Evolutionary conservation across 64 coral and sea anemone species (phyloP).

Genomic region (Anthopleura sola): DNA sequence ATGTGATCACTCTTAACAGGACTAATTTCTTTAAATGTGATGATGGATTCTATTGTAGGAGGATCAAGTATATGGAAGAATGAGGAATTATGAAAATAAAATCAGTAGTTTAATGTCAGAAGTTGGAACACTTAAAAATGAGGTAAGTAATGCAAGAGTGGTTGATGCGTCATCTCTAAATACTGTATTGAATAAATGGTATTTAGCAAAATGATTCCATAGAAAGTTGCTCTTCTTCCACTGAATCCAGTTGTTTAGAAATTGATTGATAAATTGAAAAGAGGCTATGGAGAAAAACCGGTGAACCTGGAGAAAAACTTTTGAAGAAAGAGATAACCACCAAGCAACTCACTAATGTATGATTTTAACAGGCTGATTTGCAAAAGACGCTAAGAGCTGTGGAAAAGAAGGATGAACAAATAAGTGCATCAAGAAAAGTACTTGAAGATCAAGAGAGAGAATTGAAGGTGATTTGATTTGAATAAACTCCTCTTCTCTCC

Average conservation of each 20-base stretch:
- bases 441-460: constrained; percentile 94
- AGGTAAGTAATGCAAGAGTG: constrained; percentile 40
- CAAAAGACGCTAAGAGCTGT: constrained; percentile 53
- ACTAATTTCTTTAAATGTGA: background rate
- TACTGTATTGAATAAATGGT: too few relatives aligned
- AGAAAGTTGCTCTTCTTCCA: too few relatives aligned
- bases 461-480: constrained; percentile 45
- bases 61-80: constrained; percentile 73
- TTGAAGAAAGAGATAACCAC: too few relatives aligned
- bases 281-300: too few relatives aligned
- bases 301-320: too few relatives aligned
- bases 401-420: constrained; percentile 88
- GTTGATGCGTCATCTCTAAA: too few relatives aligned
- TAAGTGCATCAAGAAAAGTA: constrained; percentile 80
- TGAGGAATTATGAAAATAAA: constrained; percentile 89
- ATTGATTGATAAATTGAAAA: too few relatives aligned
- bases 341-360: too few relatives aligned
- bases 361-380: constrained; percentile 30
- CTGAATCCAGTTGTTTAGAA: too few relatives aligned
- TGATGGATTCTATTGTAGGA: constrained; percentile 44
- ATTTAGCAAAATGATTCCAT: too few relatives aligned
- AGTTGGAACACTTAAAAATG: constrained; percentile 89
- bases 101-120: constrained; percentile 95
- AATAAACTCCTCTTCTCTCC: background rate
- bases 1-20: background rate